Evolutionary conservation across 2,113 vertebrate species (phyloP), one percentile per base, ranked within the genome.

Genomic region (Scophthalmus maximus): DNA sequence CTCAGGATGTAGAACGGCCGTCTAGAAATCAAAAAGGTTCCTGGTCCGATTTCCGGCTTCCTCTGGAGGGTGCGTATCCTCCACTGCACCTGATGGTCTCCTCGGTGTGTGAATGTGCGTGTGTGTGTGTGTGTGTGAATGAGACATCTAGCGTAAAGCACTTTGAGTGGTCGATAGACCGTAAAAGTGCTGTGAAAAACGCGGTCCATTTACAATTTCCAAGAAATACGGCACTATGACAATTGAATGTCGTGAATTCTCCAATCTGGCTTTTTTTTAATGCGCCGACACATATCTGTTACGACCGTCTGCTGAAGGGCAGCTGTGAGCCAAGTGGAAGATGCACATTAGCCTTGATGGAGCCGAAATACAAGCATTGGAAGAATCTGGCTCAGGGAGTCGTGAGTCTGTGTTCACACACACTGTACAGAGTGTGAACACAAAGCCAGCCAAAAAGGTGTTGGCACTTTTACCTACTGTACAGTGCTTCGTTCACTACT

Each of bases 201-300:
- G 4, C n/a, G 10, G 20, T 49, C 46, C 46, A 23, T n/a, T 49
- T 49, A 49, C 46, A 11, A 49, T 51, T 65, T 65, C 60, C 12
- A 40, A 59, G 57, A n/a, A 61, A 62, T 8, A 52, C 29, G 26
- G 17, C 56, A 50, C 40, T 20, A 23, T 59, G 3, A n/a, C 50
- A 44, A 51, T 49, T 36, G 11, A 73, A 32, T n/a, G 25, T 9
- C 17, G 56, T 22, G 46, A 50, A 58, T 57, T 51, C 40, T 17
- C 11, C 17, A 32, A 30, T 5, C 12, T 18, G 1, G 42, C n/a
- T 5, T 4, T 25, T 26, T 27, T 15, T 23, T 8, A 23, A 22
- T 5, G 49, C 50, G 34, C 64, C 60, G 27, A 49, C 46, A 23
- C 46, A 49, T 10, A n/a, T 57, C 49, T 44, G 29, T 26, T 12